Evolutionary conservation across 2,797 vertebrate genomes (phyloP).

Genomic region (Fistularia commersonii): DNA sequence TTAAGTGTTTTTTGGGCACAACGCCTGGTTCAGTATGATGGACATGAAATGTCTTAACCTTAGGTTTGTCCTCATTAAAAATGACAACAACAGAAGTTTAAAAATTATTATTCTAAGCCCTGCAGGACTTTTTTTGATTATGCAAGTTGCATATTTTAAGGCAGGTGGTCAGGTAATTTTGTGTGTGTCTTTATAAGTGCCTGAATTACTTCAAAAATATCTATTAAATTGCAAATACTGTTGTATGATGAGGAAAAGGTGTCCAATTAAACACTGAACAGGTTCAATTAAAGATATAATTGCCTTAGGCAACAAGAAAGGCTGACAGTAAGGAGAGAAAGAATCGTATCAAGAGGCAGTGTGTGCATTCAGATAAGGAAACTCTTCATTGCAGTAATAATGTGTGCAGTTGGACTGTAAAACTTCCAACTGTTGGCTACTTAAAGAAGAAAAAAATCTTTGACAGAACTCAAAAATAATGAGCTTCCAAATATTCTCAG

Average conservation of each 20-base stretch:
- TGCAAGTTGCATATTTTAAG: slow-evolving; percentile 19
- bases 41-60: slow-evolving; percentile 7
- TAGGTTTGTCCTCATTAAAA: slow-evolving; percentile 40
- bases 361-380: slow-evolving; percentile 45
- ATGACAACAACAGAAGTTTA: slow-evolving; percentile 13
- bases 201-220: slow-evolving; percentile 56
- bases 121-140: slow-evolving; percentile 23
- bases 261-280: slow-evolving; percentile 65
- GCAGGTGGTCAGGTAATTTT: slow-evolving; percentile 17
- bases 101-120: slow-evolving; percentile 9
- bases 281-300: slow-evolving; percentile 69
- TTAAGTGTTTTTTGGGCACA: slow-evolving; percentile 1
- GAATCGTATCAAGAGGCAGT: slow-evolving; percentile 33
- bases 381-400: slow-evolving; percentile 40
- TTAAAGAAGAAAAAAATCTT: slow-evolving; percentile 6
- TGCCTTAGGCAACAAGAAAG: slow-evolving; percentile 53
- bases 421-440: slow-evolving; percentile 9
- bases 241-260: slow-evolving; percentile 53
- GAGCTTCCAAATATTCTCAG: neutral
- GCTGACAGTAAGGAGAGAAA: slow-evolving; percentile 26
- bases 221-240: slow-evolving; percentile 58
- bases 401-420: slow-evolving; percentile 34
- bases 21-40: slow-evolving; percentile 9
- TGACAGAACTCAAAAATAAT: slow-evolving; percentile 4
- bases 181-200: slow-evolving; percentile 23